Base-by-base conservation (phyloP, 2,797 vertebrate species). In the Pangasius mekongensis region DNA sequence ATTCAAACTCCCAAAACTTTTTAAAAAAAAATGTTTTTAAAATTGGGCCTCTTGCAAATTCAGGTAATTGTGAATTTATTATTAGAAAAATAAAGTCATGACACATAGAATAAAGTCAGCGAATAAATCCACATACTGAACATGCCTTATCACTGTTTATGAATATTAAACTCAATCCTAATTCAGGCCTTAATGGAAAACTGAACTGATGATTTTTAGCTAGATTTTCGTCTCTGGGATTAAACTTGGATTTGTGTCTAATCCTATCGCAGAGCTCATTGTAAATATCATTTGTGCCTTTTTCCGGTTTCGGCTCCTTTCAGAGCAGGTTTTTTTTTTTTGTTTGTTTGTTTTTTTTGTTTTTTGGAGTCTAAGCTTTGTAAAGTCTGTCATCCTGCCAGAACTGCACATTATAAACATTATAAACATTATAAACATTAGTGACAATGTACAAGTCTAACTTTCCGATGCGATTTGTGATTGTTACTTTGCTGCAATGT, bases 401-500 rank as follows among this genome's bases (percentile, higher is more conserved):
- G 69, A 80, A 81, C 69, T 62, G 24, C 39, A 80, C 83, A 62
- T 88, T 56, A 54, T 67, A 85, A 88, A 78, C 86, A 62, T 88
- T 56, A 54, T 67, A 85, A 88, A 78, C 86, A 62, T 49, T 18
- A 30, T 47, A n/a, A 49, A 49, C 24, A 1, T 66, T 27, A 39
- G 2, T 1, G 36, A 90, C 10, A n/a, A 81, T 87, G 76, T 85
- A 43, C 13, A 43, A 49, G 24, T 52, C 22, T n/a, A n/a, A 66
- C 7, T 52, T n/a, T 91, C 87, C 83, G 36, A 90, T 85, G 86
- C 85, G 58, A 89, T 86, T 81, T 87, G 89, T 90, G 91, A 91
- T 89, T 89, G 89, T 91, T 88, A 85, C 69, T 83, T 87, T 88
- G 85, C 89, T 89, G 89, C 91, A 90, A 93, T 94, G 93, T 94